These are phyloP conservation scores for Thalpophila matura DNA, from an alignment of 2,888 invertebrate genomes.

Conservation along the genomic window DNA sequence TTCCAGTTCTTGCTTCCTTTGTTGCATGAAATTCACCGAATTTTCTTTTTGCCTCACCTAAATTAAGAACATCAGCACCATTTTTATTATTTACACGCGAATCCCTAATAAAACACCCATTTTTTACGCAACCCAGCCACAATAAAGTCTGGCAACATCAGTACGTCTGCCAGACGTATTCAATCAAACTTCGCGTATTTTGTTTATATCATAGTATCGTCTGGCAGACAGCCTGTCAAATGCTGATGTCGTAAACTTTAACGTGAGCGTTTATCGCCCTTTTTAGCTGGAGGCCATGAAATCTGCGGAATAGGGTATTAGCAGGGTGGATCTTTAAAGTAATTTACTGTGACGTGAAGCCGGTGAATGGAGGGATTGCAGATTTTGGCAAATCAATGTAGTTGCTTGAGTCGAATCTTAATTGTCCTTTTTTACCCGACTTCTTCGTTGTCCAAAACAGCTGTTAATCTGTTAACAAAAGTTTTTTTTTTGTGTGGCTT, in stretches of 20 bases:
- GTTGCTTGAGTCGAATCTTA: no score
- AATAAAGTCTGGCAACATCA: slow-evolving; percentile 57
- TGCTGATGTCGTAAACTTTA: slow-evolving; percentile 80
- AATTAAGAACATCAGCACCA: slow-evolving; percentile 25
- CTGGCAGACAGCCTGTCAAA: slow-evolving; percentile 76
- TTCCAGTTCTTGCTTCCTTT: background rate
- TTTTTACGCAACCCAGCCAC: slow-evolving; percentile 53
- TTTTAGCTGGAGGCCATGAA: slow-evolving; percentile 65
- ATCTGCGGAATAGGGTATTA: slow-evolving; percentile 41
- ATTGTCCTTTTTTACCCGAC: no score
- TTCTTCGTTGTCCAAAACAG: no score
- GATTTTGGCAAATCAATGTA: no score
- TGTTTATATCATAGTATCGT: slow-evolving; percentile 66
- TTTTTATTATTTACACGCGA: slow-evolving; percentile 15
- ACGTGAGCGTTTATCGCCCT: slow-evolving; percentile 77
- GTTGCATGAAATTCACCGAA: background rate
- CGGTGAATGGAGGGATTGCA: no score
- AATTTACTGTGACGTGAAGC: background rate
- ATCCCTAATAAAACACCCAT: slow-evolving; percentile 50
- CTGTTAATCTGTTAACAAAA: no score
- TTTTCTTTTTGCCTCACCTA: background rate
- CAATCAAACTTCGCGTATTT: slow-evolving; percentile 66
- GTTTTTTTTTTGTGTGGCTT: no score
- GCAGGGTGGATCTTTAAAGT: background rate
- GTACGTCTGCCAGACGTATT: slow-evolving; percentile 54